A percentile compares a stretch with the other conserved stretches of the same genome.
These are phyloP conservation scores for Tenthredo livida DNA, from an alignment of 2,888 invertebrate species.

Conservation along the genomic window DNA sequence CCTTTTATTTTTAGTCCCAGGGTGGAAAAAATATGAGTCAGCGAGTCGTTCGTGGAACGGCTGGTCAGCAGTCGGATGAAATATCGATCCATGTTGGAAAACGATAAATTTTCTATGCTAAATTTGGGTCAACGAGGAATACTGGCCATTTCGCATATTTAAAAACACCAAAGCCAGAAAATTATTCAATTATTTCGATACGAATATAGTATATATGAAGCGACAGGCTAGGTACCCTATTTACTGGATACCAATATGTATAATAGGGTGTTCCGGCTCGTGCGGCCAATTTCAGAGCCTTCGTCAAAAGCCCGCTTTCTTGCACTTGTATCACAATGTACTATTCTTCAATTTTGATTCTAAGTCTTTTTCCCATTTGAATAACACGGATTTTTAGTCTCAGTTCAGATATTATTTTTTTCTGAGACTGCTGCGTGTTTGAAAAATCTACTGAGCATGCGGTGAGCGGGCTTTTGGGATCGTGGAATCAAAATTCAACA, in stretches of 20 bases:
- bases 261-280: no score
- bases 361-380: no score
- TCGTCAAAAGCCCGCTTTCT: no score
- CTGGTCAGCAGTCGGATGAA: slow-evolving; percentile 18
- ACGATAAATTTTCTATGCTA: slow-evolving; percentile 24
- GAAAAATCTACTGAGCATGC: no score
- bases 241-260: background rate
- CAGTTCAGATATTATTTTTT: no score
- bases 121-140: slow-evolving; percentile 33
- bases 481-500: no score
- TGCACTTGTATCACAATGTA: no score
- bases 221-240: background rate
- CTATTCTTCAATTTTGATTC: no score
- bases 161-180: background rate
- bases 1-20: background rate
- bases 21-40: slow-evolving; percentile 8
- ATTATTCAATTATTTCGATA: slow-evolving; percentile 3
- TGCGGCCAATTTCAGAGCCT: no score
- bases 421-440: no score
- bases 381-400: no score
- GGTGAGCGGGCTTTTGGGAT: no score
- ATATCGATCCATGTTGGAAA: slow-evolving; percentile 33
- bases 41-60: slow-evolving; percentile 6
- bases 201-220: background rate
- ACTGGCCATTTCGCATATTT: background rate